Conservation (phyloP, 2,113 vertebrate species). For the Prinia subflava region DNA sequence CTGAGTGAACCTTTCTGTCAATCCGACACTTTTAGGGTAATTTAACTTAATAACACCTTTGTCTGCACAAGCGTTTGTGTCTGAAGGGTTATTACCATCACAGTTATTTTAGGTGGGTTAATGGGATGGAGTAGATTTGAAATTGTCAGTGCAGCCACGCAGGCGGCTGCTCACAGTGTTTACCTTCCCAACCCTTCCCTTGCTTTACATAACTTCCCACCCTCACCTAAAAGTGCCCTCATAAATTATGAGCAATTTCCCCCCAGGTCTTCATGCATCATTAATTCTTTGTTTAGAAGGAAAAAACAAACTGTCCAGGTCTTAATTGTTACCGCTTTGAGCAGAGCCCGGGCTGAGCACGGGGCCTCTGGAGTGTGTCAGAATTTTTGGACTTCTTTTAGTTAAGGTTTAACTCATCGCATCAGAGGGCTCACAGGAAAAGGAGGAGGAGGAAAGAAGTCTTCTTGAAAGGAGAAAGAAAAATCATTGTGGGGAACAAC, state of each 20-base stretch:
- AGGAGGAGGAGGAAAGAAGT: background rate
- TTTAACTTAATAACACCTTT: constrained; percentile 82
- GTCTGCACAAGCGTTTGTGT: constrained; percentile 66
- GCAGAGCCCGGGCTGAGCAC: constrained; percentile 37
- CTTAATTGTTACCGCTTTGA: constrained; percentile 65
- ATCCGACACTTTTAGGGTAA: constrained; percentile 79
- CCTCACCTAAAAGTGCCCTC: constrained; percentile 38
- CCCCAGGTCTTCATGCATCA: constrained; percentile 44
- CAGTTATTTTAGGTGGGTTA: constrained; percentile 83
- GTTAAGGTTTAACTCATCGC: constrained; percentile 41
- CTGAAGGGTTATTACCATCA: constrained; percentile 80
- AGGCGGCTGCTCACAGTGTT: constrained; percentile 69
- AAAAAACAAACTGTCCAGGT: constrained; percentile 62
- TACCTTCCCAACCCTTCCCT: constrained; percentile 60
- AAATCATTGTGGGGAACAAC: background rate
- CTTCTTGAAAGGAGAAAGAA: background rate
- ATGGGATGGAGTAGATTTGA: constrained; percentile 76
- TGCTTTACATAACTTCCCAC: constrained; percentile 64
- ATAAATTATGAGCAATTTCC: constrained; percentile 64
- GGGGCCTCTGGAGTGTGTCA: constrained; percentile 35
- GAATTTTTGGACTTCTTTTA: constrained; percentile 25
- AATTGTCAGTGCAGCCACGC: constrained; percentile 68
- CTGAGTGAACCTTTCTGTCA: constrained; percentile 76
- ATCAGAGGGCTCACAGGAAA: background rate
- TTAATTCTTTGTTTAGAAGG: constrained; percentile 66